phyloP scores from a whole-genome alignment of 2,113 vertebrate genomes.

The Heliornis fulica region DNA sequence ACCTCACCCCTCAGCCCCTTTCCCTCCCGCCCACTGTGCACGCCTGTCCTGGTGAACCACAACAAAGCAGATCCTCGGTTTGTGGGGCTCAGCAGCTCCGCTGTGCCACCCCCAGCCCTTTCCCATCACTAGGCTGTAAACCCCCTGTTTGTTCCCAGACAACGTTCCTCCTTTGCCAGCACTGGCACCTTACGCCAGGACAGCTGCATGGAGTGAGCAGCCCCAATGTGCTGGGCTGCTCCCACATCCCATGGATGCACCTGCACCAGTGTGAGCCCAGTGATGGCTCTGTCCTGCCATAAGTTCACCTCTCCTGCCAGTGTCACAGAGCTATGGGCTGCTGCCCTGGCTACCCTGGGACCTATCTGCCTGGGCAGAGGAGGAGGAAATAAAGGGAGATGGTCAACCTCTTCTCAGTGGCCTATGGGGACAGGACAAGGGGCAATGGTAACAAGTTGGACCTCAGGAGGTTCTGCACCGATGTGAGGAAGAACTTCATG shows the following conservation, averaged over 20 bases:
- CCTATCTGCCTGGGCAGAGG: not conserved
- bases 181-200: rapidly evolving
- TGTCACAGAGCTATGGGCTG: rapidly evolving
- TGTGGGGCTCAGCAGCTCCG: rapidly evolving
- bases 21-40: not conserved
- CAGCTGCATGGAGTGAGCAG: not conserved
- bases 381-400: too few relatives aligned
- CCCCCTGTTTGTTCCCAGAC: not conserved
- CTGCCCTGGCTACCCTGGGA: not conserved
- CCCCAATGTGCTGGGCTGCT: not conserved
- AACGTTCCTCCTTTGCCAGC: rapidly evolving
- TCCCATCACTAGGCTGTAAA: rapidly evolving
- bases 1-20: not conserved
- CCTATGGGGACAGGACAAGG: too few relatives aligned
- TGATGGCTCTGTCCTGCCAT: rapidly evolving
- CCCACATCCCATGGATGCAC: not conserved
- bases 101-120: not conserved
- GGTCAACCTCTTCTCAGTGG: too few relatives aligned
- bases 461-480: too few relatives aligned
- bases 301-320: not conserved
- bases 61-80: rapidly evolving
- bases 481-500: too few relatives aligned
- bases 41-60: not conserved
- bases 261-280: rapidly evolving
- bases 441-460: too few relatives aligned